A percentile compares a stretch with the other conserved stretches of the same genome.
Evolutionary conservation across 2,797 vertebrate species (phyloP).

Genomic region (Lepidocolaptes lacrymiger): DNA sequence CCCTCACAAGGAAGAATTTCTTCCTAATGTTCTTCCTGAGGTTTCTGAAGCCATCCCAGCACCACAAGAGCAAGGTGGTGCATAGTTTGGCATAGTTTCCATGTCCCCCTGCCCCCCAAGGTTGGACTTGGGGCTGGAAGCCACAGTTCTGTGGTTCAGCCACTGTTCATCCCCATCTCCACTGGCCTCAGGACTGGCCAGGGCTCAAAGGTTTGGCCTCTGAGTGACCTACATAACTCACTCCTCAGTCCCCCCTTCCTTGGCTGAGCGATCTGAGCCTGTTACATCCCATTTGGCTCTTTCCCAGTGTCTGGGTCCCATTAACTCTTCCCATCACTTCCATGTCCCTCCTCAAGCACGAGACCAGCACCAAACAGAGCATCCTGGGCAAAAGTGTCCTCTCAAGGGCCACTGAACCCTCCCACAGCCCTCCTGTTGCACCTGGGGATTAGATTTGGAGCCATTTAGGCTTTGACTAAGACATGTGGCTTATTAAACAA

Average conservation of each 20-base stretch:
- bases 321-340: not conserved
- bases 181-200: rapidly evolving
- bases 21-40: not conserved
- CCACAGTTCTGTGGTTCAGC: not conserved
- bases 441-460: not conserved
- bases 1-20: not conserved
- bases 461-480: not conserved
- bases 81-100: rapidly evolving
- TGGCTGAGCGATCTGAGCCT: not conserved
- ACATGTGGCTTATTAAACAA: not conserved
- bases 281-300: not conserved
- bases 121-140: rapidly evolving
- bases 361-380: not conserved
- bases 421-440: not conserved
- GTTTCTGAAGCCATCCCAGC: rapidly evolving
- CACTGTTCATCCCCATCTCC: rapidly evolving
- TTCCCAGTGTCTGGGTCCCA: not conserved
- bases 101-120: not conserved
- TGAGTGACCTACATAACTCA: not conserved
- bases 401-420: not conserved
- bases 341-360: rapidly evolving
- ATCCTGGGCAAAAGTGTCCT: rapidly evolving
- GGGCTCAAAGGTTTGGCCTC: not conserved
- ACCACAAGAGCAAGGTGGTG: rapidly evolving
- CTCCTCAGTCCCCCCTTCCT: not conserved